phyloP scores from a whole-genome alignment of 37 sponge, comb jelly and placozoan species.

The Lycopodina hypogea region DNA sequence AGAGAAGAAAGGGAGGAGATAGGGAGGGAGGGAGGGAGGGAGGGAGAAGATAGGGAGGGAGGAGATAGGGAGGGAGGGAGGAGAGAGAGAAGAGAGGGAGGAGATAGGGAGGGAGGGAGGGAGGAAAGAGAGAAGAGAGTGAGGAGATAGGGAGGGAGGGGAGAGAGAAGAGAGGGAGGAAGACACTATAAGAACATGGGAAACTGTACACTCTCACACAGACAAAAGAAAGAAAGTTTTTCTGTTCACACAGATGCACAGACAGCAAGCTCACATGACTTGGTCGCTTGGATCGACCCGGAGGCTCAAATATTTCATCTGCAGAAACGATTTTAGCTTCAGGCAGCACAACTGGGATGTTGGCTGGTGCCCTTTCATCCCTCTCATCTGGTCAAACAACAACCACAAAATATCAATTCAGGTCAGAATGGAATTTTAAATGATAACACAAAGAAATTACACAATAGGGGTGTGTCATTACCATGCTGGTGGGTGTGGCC shows the following conservation, averaged over 20 bases:
- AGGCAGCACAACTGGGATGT: not conserved
- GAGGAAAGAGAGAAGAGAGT: conserved; percentile 23
- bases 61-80: conserved; percentile 4
- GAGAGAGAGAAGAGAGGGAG: conserved; percentile 30
- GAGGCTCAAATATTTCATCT: conserved; percentile 44
- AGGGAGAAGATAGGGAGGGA: conserved; percentile 24
- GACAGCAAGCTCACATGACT: conserved; percentile 34
- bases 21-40: conserved; percentile 6
- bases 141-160: conserved; percentile 7
- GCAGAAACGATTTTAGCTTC: conserved; percentile 31
- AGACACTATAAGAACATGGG: not conserved
- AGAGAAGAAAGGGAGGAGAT: conserved; percentile 23
- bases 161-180: conserved; percentile 26
- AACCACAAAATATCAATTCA: too few relatives aligned
- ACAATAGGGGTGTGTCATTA: too few relatives aligned
- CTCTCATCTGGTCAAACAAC: too few relatives aligned
- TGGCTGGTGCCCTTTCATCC: too few relatives aligned
- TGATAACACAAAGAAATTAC: too few relatives aligned
- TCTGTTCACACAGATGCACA: not conserved
- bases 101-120: too few relatives aligned
- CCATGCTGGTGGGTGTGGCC: too few relatives aligned
- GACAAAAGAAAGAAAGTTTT: not conserved
- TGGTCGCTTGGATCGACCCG: conserved; percentile 42
- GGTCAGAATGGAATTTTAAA: too few relatives aligned
- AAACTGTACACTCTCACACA: not conserved